A percentile compares a stretch with the other conserved stretches of the same genome.
phyloP scores from a whole-genome alignment of 2,888 invertebrate genomes.

The Entomobrya proxima region DNA sequence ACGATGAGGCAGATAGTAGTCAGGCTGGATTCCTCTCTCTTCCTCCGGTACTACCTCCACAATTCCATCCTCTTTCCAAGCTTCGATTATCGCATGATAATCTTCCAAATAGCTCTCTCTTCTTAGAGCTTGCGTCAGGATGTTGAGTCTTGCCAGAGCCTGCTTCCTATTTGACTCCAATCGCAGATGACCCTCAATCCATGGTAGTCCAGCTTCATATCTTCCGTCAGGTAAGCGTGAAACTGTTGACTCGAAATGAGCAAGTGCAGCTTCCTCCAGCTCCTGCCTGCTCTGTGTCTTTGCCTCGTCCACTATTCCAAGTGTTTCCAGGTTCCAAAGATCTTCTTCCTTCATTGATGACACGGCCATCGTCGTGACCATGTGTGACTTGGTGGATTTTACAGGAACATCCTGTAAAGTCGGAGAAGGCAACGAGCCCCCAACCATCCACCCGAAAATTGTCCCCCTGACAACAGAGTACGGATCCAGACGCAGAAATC shows the following conservation, averaged over 20 bases:
- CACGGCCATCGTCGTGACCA: neutral
- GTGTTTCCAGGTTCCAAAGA: neutral
- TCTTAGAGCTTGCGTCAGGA: neutral
- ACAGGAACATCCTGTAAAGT: neutral
- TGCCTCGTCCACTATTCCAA: neutral
- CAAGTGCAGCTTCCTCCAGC: neutral
- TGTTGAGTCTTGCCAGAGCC: neutral
- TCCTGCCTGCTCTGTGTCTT: neutral
- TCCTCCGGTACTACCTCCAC: neutral
- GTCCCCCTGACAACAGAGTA: neutral
- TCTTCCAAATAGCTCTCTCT: neutral
- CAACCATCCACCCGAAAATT: constrained; percentile 9
- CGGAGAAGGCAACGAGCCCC: no score
- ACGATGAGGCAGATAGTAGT: neutral
- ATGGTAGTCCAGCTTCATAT: neutral
- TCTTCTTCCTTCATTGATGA: neutral
- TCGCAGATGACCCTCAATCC: neutral
- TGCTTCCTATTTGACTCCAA: neutral
- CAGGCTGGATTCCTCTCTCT: neutral
- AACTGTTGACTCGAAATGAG: neutral
- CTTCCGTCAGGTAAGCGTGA: neutral
- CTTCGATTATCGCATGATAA: neutral
- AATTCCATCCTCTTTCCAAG: neutral
- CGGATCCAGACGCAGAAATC: neutral
- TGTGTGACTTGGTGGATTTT: neutral